Conservation (phyloP, 2,888 invertebrate species). For the Chloromyia formosa region DNA sequence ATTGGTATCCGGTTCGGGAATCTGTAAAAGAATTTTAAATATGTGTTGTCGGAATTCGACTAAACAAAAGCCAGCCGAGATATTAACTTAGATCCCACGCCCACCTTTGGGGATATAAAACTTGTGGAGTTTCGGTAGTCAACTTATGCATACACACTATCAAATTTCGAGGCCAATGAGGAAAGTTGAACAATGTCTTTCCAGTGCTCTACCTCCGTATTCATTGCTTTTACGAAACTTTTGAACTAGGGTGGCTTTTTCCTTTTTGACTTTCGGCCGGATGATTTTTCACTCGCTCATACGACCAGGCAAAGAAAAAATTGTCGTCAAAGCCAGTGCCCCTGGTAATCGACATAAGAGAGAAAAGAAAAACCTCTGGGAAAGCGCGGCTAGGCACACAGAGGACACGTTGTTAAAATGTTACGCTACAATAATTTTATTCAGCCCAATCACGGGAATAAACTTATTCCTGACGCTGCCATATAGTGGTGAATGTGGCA, state of each 20-base stretch:
- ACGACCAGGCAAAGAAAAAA: neutral
- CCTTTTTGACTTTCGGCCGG: conserved; percentile 26
- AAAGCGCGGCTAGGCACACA: conserved; percentile 39
- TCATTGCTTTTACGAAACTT: neutral
- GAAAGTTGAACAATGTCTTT: neutral
- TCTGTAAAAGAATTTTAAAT: too few species aligned
- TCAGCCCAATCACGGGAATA: conserved; percentile 26
- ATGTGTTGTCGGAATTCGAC: too few species aligned
- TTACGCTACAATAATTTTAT: conserved; percentile 43
- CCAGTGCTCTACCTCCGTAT: neutral
- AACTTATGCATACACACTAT: too few species aligned
- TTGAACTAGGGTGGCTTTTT: conserved; percentile 5
- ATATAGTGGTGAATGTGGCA: neutral
- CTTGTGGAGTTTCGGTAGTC: too few species aligned
- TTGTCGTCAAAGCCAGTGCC: conserved; percentile 24
- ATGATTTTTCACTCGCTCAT: neutral
- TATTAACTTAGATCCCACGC: too few species aligned
- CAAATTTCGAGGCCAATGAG: neutral
- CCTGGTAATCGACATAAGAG: conserved; percentile 8
- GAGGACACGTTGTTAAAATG: conserved; percentile 44
- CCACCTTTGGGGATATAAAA: too few species aligned
- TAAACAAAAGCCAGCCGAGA: too few species aligned
- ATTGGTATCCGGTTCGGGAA: too few species aligned
- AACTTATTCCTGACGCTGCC: neutral
- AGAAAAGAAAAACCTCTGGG: conserved; percentile 16